Conservation (phyloP, 2,113 vertebrate species). For the Heterocephalus glaber region DNA sequence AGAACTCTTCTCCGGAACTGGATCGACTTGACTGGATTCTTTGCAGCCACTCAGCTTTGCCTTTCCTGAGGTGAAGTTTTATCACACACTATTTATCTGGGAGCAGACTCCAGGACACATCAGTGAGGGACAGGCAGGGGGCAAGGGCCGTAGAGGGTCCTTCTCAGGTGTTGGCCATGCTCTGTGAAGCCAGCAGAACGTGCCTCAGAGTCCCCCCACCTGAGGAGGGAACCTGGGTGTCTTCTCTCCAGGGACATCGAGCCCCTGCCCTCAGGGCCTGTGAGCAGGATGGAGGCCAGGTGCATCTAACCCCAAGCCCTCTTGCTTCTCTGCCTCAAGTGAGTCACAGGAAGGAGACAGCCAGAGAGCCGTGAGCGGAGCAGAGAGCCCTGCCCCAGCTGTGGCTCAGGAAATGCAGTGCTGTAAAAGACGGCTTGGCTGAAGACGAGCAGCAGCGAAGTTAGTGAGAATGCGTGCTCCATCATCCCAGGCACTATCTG, state of each 20-base stretch:
- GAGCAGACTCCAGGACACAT: background rate
- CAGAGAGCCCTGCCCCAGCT: constrained; percentile 53
- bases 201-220: background rate
- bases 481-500: constrained; percentile 72
- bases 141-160: background rate
- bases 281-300: background rate
- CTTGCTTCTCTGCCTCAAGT: background rate
- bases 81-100: background rate
- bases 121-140: background rate
- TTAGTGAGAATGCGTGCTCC: constrained; percentile 15
- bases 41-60: background rate
- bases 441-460: constrained; percentile 54
- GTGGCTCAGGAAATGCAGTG: constrained; percentile 22
- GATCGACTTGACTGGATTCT: too few species aligned
- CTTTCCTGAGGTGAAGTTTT: background rate
- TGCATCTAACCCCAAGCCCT: background rate
- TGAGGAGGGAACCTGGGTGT: background rate
- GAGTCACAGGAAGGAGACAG: constrained; percentile 50
- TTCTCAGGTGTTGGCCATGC: background rate
- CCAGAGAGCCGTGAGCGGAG: constrained; percentile 11
- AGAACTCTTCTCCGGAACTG: background rate
- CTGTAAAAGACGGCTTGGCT: constrained; percentile 78
- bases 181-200: background rate
- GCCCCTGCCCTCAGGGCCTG: too few species aligned
- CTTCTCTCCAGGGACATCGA: background rate